These are phyloP conservation scores for Calephelis virginiensis DNA, from an alignment of 1,140 invertebrate genomes.

Conservation along the genomic window DNA sequence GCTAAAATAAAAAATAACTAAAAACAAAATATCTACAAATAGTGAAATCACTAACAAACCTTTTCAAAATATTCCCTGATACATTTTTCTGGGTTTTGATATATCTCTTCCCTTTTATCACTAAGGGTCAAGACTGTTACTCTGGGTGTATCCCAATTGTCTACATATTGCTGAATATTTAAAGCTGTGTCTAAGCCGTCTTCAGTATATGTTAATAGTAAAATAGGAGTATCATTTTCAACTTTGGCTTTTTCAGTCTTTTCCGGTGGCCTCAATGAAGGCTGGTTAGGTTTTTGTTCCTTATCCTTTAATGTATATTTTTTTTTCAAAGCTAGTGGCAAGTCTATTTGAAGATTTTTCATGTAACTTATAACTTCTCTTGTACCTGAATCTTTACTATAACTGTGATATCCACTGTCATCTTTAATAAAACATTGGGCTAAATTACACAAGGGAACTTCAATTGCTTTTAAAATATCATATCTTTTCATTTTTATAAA, in stretches of 20 bases:
- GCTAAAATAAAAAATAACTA: too few species aligned
- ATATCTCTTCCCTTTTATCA: slow-evolving; percentile 61
- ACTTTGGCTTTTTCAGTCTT: slow-evolving; percentile 39
- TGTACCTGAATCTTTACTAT: slow-evolving; percentile 46
- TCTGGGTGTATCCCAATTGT: slow-evolving; percentile 50
- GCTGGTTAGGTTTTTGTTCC: slow-evolving; percentile 47
- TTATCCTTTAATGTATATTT: slow-evolving; percentile 50
- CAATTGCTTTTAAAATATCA: slow-evolving; percentile 70
- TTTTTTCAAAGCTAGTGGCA: slow-evolving; percentile 67
- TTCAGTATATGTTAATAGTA: slow-evolving; percentile 71
- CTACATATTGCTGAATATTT: slow-evolving; percentile 62
- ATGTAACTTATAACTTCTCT: slow-evolving; percentile 58
- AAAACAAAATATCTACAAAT: too few species aligned
- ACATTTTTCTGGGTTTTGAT: slow-evolving; percentile 71
- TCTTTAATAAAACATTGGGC: slow-evolving; percentile 60
- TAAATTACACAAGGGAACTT: slow-evolving; percentile 54
- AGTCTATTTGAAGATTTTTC: slow-evolving; percentile 56
- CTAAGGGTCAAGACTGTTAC: slow-evolving; percentile 66
- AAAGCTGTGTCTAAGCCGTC: slow-evolving; percentile 68
- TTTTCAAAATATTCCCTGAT: slow-evolving; percentile 76
- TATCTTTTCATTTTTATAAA: slow-evolving; percentile 66
- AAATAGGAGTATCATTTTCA: slow-evolving; percentile 51
- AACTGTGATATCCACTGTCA: slow-evolving; percentile 71
- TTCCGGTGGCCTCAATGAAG: slow-evolving; percentile 39
- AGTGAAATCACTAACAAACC: slow-evolving; percentile 39